phyloP scores from a whole-genome alignment of 2,113 vertebrate species.

The Ailuropoda melanoleuca region DNA sequence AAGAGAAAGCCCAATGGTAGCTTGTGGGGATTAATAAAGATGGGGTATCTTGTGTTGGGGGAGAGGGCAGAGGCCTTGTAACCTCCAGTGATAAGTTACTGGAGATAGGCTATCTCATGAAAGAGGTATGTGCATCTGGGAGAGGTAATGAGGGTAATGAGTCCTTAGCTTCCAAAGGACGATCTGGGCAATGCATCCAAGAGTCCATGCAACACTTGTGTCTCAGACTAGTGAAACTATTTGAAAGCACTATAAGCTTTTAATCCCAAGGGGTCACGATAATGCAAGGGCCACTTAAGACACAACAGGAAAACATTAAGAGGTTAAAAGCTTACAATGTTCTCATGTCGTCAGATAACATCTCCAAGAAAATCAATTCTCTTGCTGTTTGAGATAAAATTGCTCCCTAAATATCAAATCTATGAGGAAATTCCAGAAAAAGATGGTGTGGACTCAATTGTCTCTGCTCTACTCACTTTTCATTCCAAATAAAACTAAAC shows the following conservation, averaged over 20 bases:
- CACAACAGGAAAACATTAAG: not conserved
- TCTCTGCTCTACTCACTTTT: not conserved
- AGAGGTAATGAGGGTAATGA: not conserved
- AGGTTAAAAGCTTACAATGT: not conserved
- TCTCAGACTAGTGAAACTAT: not conserved
- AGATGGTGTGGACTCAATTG: not conserved
- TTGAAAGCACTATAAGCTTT: slow-evolving; percentile 19
- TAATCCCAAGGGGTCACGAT: not conserved
- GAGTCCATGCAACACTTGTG: not conserved
- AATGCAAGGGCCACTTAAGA: not conserved
- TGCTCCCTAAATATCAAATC: not conserved
- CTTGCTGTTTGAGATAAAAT: not conserved
- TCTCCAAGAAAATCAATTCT: not conserved
- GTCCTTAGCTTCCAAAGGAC: not conserved
- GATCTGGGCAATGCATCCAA: not conserved
- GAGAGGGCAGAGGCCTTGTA: not conserved
- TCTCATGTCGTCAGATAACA: not conserved
- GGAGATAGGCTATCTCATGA: not conserved
- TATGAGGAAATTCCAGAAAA: not conserved
- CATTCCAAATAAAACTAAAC: not conserved
- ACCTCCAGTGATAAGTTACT: not conserved
- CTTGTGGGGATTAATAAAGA: not conserved
- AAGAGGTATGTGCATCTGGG: not conserved
- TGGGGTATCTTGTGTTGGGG: not conserved
- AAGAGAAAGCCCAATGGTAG: not conserved